Base-by-base conservation (phyloP, 2,888 invertebrate species). In the Andrena bucephala region DNA sequence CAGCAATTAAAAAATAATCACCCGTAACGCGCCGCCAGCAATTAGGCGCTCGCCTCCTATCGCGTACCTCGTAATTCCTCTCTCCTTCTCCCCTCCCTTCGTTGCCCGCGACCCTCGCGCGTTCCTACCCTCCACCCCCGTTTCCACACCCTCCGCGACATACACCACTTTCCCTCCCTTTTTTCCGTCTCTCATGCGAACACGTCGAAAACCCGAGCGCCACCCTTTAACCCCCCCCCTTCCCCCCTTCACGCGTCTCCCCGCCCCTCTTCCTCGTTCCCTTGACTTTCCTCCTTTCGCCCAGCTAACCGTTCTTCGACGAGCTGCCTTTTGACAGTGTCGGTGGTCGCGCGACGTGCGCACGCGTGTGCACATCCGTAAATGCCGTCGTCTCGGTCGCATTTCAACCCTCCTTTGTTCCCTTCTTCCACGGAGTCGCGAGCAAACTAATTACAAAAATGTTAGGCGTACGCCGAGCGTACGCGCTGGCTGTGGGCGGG, bases 1-100 rank as follows among this genome's bases (percentile, higher is more conserved):
- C 81, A 86, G 91, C 91, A 92, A 92, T 92, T 92, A 92, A 92
- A 92, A 92, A 92, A 92, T 92, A 92, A 92, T 92, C 90, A 90
- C 89, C 85, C 84, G 86, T 89, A 89, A 91, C 91, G 88, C 86
- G 87, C 84, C 86, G 89, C 76, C 87, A 85, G 90, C 91, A 92
- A 92, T 92, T 92, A 92, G 86, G 85, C 81, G 85, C 86, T 87
- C 90, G 85, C 86, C 86, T 88, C 90, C 85, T 87, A 90, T 91
- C 90, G 89, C 89, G 89, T 89, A 89, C 86, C 63, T 85, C 87
- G 89, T 85, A 89, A 91, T 89, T 74, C 72, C 76, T 79, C 24
- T 60, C 27, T 63, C 52, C 42, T 66, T 69, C 2, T 65, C 42
- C 42, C n/a, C 29, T 50, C 66, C n/a, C n/a, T 29, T 8, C 33